These are phyloP conservation scores for Bubo scandiacus DNA, from an alignment of 2,113 vertebrate genomes.

Conservation along the genomic window DNA sequence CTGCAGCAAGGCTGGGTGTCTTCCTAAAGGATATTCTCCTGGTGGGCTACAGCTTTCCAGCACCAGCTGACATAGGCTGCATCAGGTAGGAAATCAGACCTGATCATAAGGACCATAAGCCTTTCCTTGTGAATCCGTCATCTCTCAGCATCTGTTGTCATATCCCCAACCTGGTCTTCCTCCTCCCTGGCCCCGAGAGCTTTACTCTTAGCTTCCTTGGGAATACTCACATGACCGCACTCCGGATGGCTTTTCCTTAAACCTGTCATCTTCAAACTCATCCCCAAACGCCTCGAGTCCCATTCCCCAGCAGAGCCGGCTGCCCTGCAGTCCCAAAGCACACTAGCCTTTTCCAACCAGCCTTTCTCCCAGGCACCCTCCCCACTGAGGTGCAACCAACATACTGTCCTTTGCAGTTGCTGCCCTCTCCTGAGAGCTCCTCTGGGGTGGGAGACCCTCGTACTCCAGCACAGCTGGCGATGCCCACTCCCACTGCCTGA, in stretches of 20 bases:
- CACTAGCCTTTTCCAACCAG: rapidly evolving
- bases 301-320: neutral
- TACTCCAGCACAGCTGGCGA: rapidly evolving
- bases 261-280: neutral
- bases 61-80: neutral
- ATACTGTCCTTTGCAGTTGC: rapidly evolving
- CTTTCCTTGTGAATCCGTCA: neutral
- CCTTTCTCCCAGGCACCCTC: neutral
- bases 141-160: too few relatives aligned
- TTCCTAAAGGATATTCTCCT: neutral
- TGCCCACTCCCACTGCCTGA: neutral
- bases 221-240: neutral
- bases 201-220: neutral
- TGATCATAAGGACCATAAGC: neutral
- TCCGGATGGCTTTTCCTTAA: neutral
- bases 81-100: too few relatives aligned
- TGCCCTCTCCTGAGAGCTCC: neutral
- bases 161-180: neutral
- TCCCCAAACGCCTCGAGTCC: rapidly evolving
- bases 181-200: rapidly evolving
- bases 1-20: neutral
- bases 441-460: rapidly evolving
- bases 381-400: neutral
- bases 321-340: rapidly evolving
- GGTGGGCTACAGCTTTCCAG: neutral